phyloP scores from a whole-genome alignment of 1,140 invertebrate genomes.

The Zaprionus lachaisei region DNA sequence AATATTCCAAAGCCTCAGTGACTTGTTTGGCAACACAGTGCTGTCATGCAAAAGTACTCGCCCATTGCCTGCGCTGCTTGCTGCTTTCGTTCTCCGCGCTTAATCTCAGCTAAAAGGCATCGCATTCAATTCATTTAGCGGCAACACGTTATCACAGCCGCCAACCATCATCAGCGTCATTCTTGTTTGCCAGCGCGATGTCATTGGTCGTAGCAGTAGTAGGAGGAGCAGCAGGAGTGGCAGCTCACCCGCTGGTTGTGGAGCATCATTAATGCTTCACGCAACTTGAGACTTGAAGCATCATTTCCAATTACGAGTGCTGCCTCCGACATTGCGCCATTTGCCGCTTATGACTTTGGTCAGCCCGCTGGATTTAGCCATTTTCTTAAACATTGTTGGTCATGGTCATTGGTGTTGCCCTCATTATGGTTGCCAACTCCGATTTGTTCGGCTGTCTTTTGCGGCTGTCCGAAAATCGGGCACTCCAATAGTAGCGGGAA shows the following conservation, averaged over 20 bases:
- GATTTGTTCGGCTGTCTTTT: slow-evolving; percentile 58
- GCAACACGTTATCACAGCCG: slow-evolving; percentile 61
- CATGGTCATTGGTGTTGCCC: slow-evolving; percentile 62
- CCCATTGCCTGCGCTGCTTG: not conserved
- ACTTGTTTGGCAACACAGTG: slow-evolving; percentile 27
- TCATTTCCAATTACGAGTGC: slow-evolving; percentile 72
- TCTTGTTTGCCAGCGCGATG: slow-evolving; percentile 31
- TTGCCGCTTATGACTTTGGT: slow-evolving; percentile 50
- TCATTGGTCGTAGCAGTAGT: slow-evolving; percentile 29
- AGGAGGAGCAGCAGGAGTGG: not conserved
- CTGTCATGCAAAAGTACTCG: slow-evolving; percentile 30
- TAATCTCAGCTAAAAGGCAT: slow-evolving; percentile 60
- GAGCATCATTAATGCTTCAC: slow-evolving; percentile 63
- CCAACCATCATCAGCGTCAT: slow-evolving; percentile 52
- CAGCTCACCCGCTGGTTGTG: slow-evolving; percentile 15
- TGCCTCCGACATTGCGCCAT: slow-evolving; percentile 24
- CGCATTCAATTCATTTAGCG: slow-evolving; percentile 69
- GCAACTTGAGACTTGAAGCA: slow-evolving; percentile 68
- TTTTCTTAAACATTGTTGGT: slow-evolving; percentile 28
- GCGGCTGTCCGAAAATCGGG: slow-evolving; percentile 38
- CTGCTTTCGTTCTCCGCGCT: slow-evolving; percentile 21
- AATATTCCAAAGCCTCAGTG: not conserved
- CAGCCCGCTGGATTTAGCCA: slow-evolving; percentile 20
- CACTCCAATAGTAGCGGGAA: slow-evolving; percentile 16
- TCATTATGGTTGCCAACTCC: slow-evolving; percentile 64